These are phyloP conservation scores for Apis florea DNA, from an alignment of 1,140 invertebrate genomes.

Conservation along the genomic window DNA sequence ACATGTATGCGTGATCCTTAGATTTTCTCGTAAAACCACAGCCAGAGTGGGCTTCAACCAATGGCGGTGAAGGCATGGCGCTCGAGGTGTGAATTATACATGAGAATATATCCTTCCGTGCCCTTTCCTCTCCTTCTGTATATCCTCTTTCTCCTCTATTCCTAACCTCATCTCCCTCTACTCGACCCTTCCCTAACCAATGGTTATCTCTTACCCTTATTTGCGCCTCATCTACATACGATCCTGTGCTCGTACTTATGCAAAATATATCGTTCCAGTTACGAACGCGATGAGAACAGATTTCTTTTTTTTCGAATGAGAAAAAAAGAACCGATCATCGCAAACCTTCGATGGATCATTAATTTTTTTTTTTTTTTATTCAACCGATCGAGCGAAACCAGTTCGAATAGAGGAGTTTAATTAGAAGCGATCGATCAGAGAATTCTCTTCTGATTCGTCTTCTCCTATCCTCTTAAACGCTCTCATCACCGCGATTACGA, in stretches of 20 bases:
- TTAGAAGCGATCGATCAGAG: not conserved
- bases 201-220: slow-evolving; percentile 51
- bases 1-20: slow-evolving; percentile 55
- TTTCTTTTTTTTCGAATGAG: not conserved
- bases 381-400: not conserved
- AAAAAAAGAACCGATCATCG: not conserved
- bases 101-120: slow-evolving; percentile 73
- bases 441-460: no score
- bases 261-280: slow-evolving; percentile 37
- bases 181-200: slow-evolving; percentile 39
- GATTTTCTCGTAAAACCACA: slow-evolving; percentile 74
- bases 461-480: no score
- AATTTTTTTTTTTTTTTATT: not conserved
- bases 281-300: not conserved
- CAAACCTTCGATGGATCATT: not conserved
- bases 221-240: slow-evolving; percentile 42
- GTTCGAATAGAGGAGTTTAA: slow-evolving; percentile 1
- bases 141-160: slow-evolving; percentile 34
- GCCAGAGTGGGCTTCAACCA: slow-evolving; percentile 71
- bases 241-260: slow-evolving; percentile 36
- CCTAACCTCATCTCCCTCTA: slow-evolving; percentile 24
- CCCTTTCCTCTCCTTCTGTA: slow-evolving; percentile 38
- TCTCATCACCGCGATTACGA: no score
- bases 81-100: slow-evolving; percentile 81
- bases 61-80: slow-evolving; percentile 77